A percentile compares a stretch with the other conserved stretches of the same genome.
Conservation (phyloP, 2,888 invertebrate species). For the Leucophenga maculata region DNA sequence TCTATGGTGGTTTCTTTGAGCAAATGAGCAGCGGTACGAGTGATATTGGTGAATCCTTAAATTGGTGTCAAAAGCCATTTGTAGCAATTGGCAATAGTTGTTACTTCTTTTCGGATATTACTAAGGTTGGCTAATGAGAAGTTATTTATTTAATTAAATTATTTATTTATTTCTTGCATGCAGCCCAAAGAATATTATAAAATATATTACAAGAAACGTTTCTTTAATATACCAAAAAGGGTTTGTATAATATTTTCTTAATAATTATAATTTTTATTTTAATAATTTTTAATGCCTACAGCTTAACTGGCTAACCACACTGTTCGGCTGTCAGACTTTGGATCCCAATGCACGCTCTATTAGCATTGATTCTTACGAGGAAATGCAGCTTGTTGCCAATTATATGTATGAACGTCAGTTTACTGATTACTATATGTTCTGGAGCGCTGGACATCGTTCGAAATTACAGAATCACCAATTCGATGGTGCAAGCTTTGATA, state of each 20-base stretch:
- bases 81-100: slow-evolving; percentile 48
- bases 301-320: slow-evolving; percentile 51
- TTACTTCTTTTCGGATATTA: slow-evolving; percentile 53
- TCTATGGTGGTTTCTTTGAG: neutral
- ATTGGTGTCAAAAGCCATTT: slow-evolving; percentile 44
- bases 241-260: slow-evolving; percentile 38
- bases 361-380: slow-evolving; percentile 37
- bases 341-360: slow-evolving; percentile 41
- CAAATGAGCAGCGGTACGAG: neutral
- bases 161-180: neutral
- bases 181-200: slow-evolving; percentile 52
- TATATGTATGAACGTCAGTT: slow-evolving; percentile 44
- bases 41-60: neutral
- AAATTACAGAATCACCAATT: neutral
- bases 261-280: neutral
- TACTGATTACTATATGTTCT: slow-evolving; percentile 33
- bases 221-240: slow-evolving; percentile 46
- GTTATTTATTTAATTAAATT: neutral
- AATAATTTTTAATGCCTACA: slow-evolving; percentile 2
- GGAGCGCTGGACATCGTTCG: slow-evolving; percentile 52
- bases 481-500: slow-evolving; percentile 23
- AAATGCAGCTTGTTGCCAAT: slow-evolving; percentile 38
- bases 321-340: slow-evolving; percentile 50
- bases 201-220: slow-evolving; percentile 44
- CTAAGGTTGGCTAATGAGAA: slow-evolving; percentile 38